These are phyloP conservation scores for Eulemur macaco DNA, from an alignment of 2,113 vertebrate species.

Conservation along the genomic window DNA sequence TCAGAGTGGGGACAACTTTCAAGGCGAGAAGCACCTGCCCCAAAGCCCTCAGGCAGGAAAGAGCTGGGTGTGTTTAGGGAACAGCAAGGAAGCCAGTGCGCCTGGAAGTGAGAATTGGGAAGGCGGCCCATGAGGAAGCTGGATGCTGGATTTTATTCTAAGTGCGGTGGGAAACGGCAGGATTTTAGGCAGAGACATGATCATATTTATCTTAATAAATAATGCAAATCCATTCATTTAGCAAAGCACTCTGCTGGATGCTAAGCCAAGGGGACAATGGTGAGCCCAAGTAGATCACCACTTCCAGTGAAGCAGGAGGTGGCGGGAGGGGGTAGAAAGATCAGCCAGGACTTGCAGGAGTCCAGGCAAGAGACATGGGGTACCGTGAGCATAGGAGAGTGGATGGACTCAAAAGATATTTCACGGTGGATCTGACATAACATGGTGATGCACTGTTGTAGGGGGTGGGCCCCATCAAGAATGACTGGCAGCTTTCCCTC, in stretches of 20 bases:
- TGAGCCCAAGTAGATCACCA: neutral
- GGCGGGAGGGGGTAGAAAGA: neutral
- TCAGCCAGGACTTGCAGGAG: neutral
- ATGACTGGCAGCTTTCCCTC: neutral
- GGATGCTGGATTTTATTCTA: neutral
- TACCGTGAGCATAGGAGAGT: neutral
- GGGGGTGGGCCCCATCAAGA: neutral
- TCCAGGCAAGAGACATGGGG: neutral
- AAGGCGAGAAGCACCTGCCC: neutral
- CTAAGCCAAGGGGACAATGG: neutral
- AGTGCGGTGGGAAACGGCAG: neutral
- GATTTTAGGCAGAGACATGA: neutral
- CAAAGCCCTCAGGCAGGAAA: neutral
- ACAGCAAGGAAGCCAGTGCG: neutral
- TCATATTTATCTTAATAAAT: neutral
- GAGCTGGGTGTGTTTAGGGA: neutral
- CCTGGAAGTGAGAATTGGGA: slow-evolving; percentile 34
- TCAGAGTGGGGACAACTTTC: neutral
- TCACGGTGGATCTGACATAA: neutral
- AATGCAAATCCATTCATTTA: neutral
- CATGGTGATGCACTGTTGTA: neutral
- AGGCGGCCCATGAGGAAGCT: neutral
- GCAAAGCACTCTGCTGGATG: neutral
- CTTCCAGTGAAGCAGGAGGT: neutral
- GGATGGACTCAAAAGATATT: neutral